Percentiles rank a stretch among this genome's conserved stretches.
These are phyloP conservation scores for Acanthurus tractus DNA, from an alignment of 2,797 vertebrate species.

Conservation along the genomic window DNA sequence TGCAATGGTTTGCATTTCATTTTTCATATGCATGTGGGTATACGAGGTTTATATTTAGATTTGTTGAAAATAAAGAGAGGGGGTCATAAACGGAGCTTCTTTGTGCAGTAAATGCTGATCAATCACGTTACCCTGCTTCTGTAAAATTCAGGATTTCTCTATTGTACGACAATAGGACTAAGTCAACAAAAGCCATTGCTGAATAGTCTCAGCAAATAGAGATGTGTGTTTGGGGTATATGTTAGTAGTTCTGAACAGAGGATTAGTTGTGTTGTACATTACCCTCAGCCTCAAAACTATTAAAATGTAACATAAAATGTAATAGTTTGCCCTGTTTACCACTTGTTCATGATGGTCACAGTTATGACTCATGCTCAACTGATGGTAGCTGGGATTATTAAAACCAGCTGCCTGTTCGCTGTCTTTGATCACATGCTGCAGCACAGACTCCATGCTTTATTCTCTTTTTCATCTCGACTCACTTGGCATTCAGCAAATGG, in stretches of 20 bases:
- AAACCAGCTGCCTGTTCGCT: conserved; percentile 5
- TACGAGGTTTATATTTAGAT: too few species aligned
- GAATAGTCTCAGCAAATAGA: conserved; percentile 9
- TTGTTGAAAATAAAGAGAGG: too few species aligned
- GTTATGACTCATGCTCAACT: neutral
- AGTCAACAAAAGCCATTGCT: neutral
- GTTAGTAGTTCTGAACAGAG: neutral
- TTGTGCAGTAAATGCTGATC: conserved; percentile 19
- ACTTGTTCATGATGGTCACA: neutral
- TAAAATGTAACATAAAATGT: neutral
- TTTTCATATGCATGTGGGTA: too few species aligned
- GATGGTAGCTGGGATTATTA: conserved; percentile 10
- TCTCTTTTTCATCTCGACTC: conserved; percentile 7
- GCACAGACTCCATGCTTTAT: neutral
- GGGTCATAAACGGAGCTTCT: neutral
- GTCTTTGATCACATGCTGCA: conserved; percentile 16
- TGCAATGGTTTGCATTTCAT: too few species aligned
- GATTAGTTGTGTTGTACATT: neutral
- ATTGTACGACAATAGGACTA: conserved; percentile 7
- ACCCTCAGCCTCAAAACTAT: neutral
- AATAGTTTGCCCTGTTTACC: neutral
- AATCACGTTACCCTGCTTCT: neutral
- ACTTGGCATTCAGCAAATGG: conserved; percentile 8
- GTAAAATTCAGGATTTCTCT: conserved; percentile 13
- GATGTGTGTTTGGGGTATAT: neutral